Conservation (phyloP, 2,113 vertebrate genomes). For the Anser cygnoides region DNA sequence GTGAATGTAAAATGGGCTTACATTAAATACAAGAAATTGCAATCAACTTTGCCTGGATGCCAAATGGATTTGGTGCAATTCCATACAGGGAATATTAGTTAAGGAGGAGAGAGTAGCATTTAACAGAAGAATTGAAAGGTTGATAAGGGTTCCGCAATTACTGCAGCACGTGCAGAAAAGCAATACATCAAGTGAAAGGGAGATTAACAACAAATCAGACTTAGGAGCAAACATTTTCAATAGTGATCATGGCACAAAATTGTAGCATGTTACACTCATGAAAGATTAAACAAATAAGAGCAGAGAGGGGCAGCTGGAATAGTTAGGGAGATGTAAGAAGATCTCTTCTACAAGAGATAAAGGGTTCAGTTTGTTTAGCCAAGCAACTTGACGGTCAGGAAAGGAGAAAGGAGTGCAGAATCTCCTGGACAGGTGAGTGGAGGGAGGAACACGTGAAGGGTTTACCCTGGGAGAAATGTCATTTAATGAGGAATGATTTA, state of each 20-base stretch:
- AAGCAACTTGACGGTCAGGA: background rate
- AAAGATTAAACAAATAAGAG: conserved; percentile 4
- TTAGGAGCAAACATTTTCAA: background rate
- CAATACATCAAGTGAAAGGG: background rate
- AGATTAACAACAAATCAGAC: background rate
- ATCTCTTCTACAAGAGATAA: background rate
- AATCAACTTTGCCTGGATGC: background rate
- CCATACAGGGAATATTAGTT: background rate
- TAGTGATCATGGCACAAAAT: background rate
- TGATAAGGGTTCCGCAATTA: background rate
- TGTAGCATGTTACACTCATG: background rate
- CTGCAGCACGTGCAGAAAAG: background rate
- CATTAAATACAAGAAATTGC: background rate
- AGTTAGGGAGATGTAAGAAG: background rate
- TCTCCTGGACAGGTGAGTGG: background rate
- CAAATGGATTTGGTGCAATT: conserved; percentile 25
- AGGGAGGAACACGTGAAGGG: background rate
- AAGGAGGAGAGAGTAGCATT: background rate
- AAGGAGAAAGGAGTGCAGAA: background rate
- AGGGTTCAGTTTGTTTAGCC: conserved; percentile 7
- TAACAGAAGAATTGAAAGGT: background rate
- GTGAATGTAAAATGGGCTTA: background rate
- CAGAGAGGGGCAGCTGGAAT: background rate
- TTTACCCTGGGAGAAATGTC: background rate
- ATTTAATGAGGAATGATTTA: background rate